Evolutionary conservation across 1,140 invertebrate species (phyloP).

Genomic region (Meteorus sp.): DNA sequence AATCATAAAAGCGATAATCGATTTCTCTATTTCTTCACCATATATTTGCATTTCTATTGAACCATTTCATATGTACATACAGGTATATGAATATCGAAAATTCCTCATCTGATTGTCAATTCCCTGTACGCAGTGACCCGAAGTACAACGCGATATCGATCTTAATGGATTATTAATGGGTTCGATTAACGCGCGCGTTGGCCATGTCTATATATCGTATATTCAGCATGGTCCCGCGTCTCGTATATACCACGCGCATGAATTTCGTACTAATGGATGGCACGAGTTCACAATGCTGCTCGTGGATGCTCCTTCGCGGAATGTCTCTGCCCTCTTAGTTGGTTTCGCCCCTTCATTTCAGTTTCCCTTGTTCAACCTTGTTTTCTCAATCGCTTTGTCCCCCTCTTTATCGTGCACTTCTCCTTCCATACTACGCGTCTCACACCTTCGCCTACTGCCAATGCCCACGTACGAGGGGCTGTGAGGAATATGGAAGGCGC

Average conservation of each 20-base stretch:
- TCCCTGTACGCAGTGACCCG: background rate
- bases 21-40: too few relatives aligned
- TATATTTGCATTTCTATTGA: background rate
- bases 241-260: background rate
- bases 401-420: background rate
- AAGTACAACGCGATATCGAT: background rate
- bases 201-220: background rate
- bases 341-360: too few relatives aligned
- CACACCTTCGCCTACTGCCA: background rate
- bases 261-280: background rate
- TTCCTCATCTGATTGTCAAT: slow-evolving; percentile 2
- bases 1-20: too few relatives aligned
- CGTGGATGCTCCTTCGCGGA: slow-evolving; percentile 1
- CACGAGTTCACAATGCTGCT: slow-evolving; percentile 9
- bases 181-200: background rate
- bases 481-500: too few relatives aligned
- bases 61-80: background rate
- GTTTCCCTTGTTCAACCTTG: too few relatives aligned
- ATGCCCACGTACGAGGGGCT: too few relatives aligned
- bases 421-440: background rate
- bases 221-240: too few relatives aligned
- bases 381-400: too few relatives aligned
- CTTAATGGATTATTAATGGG: slow-evolving; percentile 12
- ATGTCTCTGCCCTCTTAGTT: background rate
- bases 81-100: background rate